Evolutionary conservation across 2,113 vertebrate species (phyloP).

Genomic region (Myiagra hebetior): DNA sequence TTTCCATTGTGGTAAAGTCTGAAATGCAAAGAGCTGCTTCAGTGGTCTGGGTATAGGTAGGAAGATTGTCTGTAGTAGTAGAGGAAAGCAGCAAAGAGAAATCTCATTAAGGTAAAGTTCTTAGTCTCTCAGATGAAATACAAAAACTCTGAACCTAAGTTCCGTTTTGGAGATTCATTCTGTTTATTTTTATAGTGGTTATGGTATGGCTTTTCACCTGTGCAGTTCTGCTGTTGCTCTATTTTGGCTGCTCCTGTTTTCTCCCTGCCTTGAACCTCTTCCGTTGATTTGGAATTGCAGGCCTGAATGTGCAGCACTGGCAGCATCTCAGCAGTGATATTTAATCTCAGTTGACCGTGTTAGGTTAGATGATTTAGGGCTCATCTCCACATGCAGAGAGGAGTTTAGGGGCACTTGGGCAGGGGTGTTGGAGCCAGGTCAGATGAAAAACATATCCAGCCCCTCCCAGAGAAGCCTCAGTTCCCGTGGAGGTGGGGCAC

Average conservation of each 20-base stretch:
- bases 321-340: neutral
- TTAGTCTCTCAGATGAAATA: neutral
- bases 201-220: neutral
- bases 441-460: neutral
- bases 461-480: neutral
- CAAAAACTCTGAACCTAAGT: neutral
- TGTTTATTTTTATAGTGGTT: neutral
- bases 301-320: neutral
- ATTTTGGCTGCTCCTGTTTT: neutral
- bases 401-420: neutral
- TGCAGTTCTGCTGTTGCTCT: neutral
- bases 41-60: neutral
- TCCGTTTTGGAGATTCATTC: neutral
- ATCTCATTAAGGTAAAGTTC: neutral
- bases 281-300: neutral
- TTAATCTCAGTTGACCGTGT: neutral
- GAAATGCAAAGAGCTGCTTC: neutral
- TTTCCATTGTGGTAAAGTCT: neutral
- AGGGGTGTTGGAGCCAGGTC: accelerated
- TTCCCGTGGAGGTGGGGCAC: too few relatives aligned
- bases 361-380: neutral
- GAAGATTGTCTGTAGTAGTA: neutral
- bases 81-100: neutral
- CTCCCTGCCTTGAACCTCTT: neutral
- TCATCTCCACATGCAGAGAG: neutral